Evolutionary conservation across 2,888 invertebrate species (phyloP).

Genomic region (Drosophila mayaguana): DNA sequence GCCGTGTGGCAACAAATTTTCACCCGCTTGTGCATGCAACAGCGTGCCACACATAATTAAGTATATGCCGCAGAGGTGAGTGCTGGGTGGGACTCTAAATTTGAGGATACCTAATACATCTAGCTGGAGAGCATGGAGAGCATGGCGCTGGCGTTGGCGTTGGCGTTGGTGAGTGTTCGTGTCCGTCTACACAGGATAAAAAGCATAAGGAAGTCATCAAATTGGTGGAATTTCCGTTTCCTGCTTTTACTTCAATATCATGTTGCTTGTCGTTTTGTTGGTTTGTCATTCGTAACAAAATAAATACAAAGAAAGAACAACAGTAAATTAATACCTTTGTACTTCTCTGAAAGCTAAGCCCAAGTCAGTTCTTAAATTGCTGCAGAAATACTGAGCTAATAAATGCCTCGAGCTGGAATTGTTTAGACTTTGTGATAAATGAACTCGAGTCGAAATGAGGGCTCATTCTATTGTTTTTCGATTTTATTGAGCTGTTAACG

Average conservation of each 20-base stretch:
- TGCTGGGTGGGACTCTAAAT: not conserved
- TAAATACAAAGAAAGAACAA: not conserved
- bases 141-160: too few relatives aligned
- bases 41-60: constrained; percentile 29
- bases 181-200: constrained; percentile 12
- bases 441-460: constrained; percentile 36
- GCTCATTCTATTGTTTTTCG: constrained; percentile 18
- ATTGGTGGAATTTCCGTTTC: constrained; percentile 60
- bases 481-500: constrained; percentile 26
- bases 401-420: constrained; percentile 2
- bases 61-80: not conserved
- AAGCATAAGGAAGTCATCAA: constrained; percentile 48
- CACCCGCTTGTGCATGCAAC: constrained; percentile 38
- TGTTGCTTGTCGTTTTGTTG: constrained; percentile 20
- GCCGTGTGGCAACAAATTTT: constrained; percentile 25
- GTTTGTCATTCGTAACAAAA: constrained; percentile 9
- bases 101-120: constrained; percentile 5
- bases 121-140: not conserved
- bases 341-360: not conserved
- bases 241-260: constrained; percentile 42
- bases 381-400: constrained; percentile 13
- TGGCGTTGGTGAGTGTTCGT: constrained; percentile 16
- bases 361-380: constrained; percentile 20
- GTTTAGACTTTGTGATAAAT: constrained; percentile 5
- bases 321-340: not conserved